Evolutionary conservation across 2,113 vertebrate species (phyloP).

Genomic region (Chlamydotis undulata): DNA sequence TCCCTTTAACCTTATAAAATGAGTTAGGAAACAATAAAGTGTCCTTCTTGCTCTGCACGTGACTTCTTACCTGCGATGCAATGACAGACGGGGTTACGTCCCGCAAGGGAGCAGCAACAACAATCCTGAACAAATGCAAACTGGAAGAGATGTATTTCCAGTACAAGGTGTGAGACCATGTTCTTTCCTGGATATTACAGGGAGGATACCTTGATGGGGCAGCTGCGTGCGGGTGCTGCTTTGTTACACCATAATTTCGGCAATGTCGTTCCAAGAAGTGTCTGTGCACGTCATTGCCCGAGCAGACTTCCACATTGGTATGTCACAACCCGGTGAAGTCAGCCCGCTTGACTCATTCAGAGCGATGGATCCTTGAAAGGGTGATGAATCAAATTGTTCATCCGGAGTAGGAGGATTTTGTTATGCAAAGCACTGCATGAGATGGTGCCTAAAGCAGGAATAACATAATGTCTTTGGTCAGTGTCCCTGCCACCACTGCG

Average conservation of each 20-base stretch:
- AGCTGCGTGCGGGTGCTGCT: accelerated
- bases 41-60: not conserved
- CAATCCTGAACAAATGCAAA: not conserved
- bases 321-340: not conserved
- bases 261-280: not conserved
- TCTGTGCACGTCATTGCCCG: not conserved
- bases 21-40: not conserved
- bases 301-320: not conserved
- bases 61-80: not conserved
- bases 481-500: not conserved
- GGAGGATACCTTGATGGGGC: not conserved
- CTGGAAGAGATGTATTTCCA: not conserved
- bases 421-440: not conserved
- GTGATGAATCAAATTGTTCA: not conserved
- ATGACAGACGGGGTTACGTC: not conserved
- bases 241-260: not conserved
- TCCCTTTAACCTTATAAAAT: not conserved
- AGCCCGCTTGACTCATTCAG: not conserved
- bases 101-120: not conserved
- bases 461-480: not conserved
- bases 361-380: not conserved
- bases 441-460: not conserved
- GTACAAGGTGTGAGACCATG: not conserved
- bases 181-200: not conserved
- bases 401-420: not conserved